Conservation (phyloP, 2,113 vertebrate species). For the Silurus asotus region DNA sequence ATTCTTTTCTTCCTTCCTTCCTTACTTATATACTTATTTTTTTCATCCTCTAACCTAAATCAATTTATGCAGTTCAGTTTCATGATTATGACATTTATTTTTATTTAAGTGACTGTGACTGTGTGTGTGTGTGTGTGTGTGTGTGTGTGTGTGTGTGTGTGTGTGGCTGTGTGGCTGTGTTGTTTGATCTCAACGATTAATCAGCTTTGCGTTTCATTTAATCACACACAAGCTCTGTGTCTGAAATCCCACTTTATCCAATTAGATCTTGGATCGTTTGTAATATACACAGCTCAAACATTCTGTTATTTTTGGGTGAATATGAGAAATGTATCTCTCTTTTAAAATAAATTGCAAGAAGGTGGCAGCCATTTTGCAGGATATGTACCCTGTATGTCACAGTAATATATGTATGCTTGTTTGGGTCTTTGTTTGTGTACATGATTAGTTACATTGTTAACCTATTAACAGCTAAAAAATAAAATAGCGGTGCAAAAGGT, state of each 20-base stretch:
- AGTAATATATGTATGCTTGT: slow-evolving; percentile 9
- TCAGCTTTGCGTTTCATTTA: background rate
- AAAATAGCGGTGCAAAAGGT: background rate
- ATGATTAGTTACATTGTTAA: background rate
- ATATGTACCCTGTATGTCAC: background rate
- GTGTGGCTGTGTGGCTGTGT: no score
- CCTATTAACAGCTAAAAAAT: background rate
- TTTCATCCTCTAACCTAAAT: background rate
- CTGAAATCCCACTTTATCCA: background rate
- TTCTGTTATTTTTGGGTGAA: background rate
- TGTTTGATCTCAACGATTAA: background rate
- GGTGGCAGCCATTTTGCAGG: background rate
- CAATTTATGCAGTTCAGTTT: background rate
- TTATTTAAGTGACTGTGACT: background rate
- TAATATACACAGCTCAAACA: background rate
- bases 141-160: background rate
- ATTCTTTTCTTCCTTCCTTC: background rate
- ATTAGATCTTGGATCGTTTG: background rate
- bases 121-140: background rate
- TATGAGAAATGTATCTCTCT: background rate
- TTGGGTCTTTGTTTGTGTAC: background rate
- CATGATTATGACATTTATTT: background rate
- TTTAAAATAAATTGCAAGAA: background rate
- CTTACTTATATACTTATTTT: background rate
- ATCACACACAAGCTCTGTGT: background rate